Conservation (phyloP, 2,888 invertebrate species). For the Drosophila peninsularis region DNA sequence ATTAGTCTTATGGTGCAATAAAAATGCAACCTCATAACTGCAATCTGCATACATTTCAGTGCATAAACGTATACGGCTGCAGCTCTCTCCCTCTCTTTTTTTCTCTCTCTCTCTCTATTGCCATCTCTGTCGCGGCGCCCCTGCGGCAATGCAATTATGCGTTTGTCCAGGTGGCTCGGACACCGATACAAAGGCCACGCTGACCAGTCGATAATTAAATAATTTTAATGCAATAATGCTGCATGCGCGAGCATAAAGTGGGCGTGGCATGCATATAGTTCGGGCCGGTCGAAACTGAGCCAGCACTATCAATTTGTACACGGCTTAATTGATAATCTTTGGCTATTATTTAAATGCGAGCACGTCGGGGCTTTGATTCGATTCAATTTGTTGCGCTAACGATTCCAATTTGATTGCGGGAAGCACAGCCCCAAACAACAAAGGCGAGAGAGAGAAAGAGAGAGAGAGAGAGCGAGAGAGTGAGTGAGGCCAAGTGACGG, state of each 20-base stretch:
- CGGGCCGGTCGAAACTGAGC: slow-evolving; percentile 38
- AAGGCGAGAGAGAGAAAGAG: background rate
- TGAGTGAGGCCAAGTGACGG: slow-evolving; percentile 49
- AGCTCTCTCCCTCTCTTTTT: background rate
- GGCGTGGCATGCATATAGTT: background rate
- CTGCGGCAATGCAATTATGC: slow-evolving; percentile 58
- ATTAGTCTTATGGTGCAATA: slow-evolving; percentile 52
- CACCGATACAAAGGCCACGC: slow-evolving; percentile 48
- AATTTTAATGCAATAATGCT: slow-evolving; percentile 75
- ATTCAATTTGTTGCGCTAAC: slow-evolving; percentile 76
- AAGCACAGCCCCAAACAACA: slow-evolving; percentile 37
- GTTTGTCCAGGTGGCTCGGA: slow-evolving; percentile 46
- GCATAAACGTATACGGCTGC: slow-evolving; percentile 26
- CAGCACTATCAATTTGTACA: slow-evolving; percentile 74
- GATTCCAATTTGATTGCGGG: slow-evolving; percentile 66
- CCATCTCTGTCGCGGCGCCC: slow-evolving; percentile 21
- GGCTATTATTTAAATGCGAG: slow-evolving; percentile 77
- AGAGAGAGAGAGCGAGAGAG: slow-evolving; percentile 10
- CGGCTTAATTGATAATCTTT: slow-evolving; percentile 79
- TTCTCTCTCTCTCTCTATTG: background rate
- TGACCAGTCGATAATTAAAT: slow-evolving; percentile 72
- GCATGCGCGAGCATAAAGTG: slow-evolving; percentile 4
- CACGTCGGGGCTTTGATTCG: slow-evolving; percentile 64
- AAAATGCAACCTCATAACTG: slow-evolving; percentile 53
- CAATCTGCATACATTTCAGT: slow-evolving; percentile 52